Evolutionary conservation across 2,888 invertebrate species (phyloP), one percentile per base, ranked within the genome.

Genomic region (Oscheius sp.): DNA sequence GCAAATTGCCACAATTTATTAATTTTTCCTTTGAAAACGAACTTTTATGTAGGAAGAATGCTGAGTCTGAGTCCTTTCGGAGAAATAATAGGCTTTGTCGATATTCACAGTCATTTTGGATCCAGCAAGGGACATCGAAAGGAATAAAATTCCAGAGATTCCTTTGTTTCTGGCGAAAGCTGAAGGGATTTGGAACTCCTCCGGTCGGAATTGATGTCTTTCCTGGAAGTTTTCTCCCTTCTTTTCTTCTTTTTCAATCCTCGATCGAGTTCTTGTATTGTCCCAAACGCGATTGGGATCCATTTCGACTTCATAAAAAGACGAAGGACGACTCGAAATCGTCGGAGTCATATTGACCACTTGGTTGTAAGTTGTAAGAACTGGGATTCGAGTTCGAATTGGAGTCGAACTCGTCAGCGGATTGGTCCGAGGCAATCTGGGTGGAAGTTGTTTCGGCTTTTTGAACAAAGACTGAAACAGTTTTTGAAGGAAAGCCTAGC

Each of bases 81-180:
- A 53, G 69, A 81, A 81, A 66, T 76, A 79, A 27, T 69, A 61
- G 8, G 71, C 79, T 15, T 75, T 73, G 20, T 74, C 69, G 12
- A 81, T 34, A 37, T 65, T 66, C 29, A 81, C 73, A 27, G 66
- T 69, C 12, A 81, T 65, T 45, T 71, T 69, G 46, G 71, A 23
- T 23, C 78, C 79, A 66, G 69, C 65, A 3, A 79, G 29, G 4
- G 76, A 69, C 70, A 81, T 74, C 42, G 67, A 61, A 25, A 81
- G 25, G 61, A 75, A 81, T 27, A 81, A 27, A 68, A 81, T 79
- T 42, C 80, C 80, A 70, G 65, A 52, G 55, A 63, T 70, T 39
- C 65, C 75, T 52, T 64, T 69, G 61, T 48, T 73, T 31, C 66
- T 73, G 17, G 78, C 78, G 29, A 75, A 25, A 6, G 65, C 69